Conservation (phyloP, 1,140 invertebrate genomes). For the Pemphigus obesinymphae region DNA sequence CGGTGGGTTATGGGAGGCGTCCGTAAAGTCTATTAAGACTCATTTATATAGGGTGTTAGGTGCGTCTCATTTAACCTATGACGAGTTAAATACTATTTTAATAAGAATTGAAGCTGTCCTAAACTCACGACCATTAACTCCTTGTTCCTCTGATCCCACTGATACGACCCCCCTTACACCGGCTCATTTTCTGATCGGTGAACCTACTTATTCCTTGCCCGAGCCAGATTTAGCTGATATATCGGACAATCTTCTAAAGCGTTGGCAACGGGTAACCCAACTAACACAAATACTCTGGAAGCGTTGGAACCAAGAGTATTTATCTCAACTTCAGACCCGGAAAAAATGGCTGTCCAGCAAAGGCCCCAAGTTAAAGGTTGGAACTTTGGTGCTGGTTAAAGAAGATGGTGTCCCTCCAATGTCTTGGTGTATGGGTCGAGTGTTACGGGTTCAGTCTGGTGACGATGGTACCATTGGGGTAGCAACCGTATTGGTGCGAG, state of each 20-base stretch:
- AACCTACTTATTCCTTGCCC: constrained; percentile 20
- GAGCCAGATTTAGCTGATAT: neutral
- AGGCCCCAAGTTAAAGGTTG: neutral
- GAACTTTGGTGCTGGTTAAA: constrained; percentile 2
- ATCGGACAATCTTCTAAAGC: too few species aligned
- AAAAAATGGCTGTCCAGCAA: constrained; percentile 45
- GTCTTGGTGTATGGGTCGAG: neutral
- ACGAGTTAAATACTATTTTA: too few species aligned
- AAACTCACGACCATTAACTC: too few species aligned
- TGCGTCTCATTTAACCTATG: too few species aligned
- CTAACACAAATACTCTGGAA: too few species aligned
- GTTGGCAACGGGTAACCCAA: too few species aligned
- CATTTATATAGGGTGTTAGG: too few species aligned
- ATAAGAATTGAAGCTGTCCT: too few species aligned
- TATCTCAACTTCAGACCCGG: constrained; percentile 43
- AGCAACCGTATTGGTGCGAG: neutral
- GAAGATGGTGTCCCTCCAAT: neutral
- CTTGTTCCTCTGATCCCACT: constrained; percentile 47
- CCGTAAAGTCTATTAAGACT: too few species aligned
- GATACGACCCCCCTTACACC: constrained; percentile 48
- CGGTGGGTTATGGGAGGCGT: constrained; percentile 47
- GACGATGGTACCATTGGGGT: neutral
- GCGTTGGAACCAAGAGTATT: too few species aligned
- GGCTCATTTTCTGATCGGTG: constrained; percentile 47
- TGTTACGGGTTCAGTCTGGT: neutral